Percentiles rank a stretch among this genome's conserved stretches.
These are phyloP conservation scores for Pelusios castaneus DNA, from an alignment of 2,113 vertebrate species.

Conservation along the genomic window DNA sequence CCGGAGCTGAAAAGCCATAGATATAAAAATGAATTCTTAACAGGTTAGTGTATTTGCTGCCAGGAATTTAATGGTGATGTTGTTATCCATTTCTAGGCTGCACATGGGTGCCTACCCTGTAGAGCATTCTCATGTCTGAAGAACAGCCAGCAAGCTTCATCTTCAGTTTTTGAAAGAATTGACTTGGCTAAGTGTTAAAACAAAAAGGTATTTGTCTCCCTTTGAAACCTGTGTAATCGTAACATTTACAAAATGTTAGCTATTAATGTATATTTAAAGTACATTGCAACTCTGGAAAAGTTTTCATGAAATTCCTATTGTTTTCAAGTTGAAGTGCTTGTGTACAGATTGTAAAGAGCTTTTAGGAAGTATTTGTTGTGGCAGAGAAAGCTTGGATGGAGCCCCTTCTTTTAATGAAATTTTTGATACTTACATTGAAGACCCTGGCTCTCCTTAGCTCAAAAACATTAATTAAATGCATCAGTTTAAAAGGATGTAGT, in stretches of 20 bases:
- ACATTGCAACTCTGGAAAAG: slow-evolving; percentile 2
- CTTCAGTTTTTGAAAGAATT: slow-evolving; percentile 46
- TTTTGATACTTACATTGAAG: slow-evolving; percentile 1
- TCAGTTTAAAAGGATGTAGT: not conserved
- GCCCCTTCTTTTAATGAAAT: not conserved
- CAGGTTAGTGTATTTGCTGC: not conserved
- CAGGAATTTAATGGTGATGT: not conserved
- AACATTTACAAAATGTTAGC: not conserved
- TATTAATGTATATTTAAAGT: not conserved
- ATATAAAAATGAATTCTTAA: not conserved
- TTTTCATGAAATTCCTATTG: not conserved
- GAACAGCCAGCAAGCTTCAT: slow-evolving; percentile 1
- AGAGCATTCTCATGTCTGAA: not conserved
- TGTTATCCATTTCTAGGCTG: not conserved
- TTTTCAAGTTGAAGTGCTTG: slow-evolving; percentile 3
- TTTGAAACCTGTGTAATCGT: slow-evolving; percentile 33
- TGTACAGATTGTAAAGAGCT: not conserved
- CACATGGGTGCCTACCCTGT: not conserved
- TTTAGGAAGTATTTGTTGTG: slow-evolving; percentile 9
- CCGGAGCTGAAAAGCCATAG: not conserved
- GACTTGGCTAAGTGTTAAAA: slow-evolving; percentile 40
- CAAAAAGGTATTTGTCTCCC: slow-evolving; percentile 31
- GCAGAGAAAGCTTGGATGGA: not conserved
- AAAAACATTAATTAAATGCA: not conserved
- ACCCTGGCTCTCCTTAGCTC: not conserved